Evolutionary conservation across 2,113 vertebrate genomes (phyloP).

Genomic region (Stomatorhinus ivindoensis): DNA sequence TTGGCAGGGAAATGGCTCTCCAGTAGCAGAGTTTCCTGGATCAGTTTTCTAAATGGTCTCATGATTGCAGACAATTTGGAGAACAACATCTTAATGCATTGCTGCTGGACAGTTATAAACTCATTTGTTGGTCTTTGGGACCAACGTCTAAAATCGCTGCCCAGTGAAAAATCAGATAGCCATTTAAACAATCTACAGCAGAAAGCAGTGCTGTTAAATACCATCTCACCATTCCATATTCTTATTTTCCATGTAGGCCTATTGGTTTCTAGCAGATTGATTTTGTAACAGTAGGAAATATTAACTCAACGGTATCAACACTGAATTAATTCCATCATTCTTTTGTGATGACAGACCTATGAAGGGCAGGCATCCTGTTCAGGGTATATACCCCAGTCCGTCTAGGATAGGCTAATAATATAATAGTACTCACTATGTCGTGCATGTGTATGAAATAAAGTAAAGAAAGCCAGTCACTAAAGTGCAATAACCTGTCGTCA

Average conservation of each 20-base stretch:
- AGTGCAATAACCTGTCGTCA: not conserved
- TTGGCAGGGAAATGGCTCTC: constrained; percentile 15
- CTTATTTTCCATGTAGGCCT: not conserved
- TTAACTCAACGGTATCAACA: not conserved
- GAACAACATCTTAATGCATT: constrained; percentile 24
- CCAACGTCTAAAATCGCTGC: not conserved
- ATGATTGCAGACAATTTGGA: constrained; percentile 17
- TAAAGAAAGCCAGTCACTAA: not conserved
- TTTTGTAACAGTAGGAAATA: not conserved
- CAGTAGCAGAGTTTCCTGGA: constrained; percentile 18
- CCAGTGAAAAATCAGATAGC: constrained; percentile 12
- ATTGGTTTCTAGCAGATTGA: not conserved
- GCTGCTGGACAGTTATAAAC: constrained; percentile 15
- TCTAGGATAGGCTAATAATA: not conserved
- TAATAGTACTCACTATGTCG: not conserved
- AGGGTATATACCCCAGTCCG: not conserved
- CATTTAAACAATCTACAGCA: not conserved
- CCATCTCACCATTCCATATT: not conserved
- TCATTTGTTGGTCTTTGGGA: constrained; percentile 17
- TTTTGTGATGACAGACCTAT: not conserved
- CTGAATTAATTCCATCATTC: not conserved
- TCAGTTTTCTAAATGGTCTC: constrained; percentile 24
- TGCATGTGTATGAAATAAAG: not conserved
- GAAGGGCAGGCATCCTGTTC: not conserved
- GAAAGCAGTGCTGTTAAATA: not conserved